phyloP scores from a whole-genome alignment of 2,888 invertebrate genomes.

The Rhagonycha fulva region DNA sequence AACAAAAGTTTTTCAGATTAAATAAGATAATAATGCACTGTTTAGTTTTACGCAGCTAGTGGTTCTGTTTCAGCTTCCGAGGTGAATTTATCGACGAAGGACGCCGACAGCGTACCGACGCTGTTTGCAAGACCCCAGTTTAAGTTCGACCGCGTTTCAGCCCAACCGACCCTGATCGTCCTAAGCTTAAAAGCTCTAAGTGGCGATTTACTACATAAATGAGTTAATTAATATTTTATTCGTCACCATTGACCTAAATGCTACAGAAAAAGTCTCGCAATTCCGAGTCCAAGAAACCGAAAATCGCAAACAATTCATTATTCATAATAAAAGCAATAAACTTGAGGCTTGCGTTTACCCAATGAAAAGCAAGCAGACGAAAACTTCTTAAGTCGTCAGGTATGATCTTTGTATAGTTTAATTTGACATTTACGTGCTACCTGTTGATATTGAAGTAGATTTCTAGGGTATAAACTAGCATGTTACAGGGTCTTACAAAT shows the following conservation, averaged over 20 bases:
- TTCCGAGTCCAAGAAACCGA: neutral
- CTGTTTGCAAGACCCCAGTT: slow-evolving; percentile 49
- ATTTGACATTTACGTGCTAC: slow-evolving; percentile 30
- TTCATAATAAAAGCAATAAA: neutral
- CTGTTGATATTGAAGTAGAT: slow-evolving; percentile 24
- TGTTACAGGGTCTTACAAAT: neutral
- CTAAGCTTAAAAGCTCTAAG: slow-evolving; percentile 23
- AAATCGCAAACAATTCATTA: neutral
- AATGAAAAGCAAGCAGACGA: neutral
- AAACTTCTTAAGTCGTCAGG: slow-evolving; percentile 3
- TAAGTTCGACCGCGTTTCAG: slow-evolving; percentile 42
- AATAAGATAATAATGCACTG: slow-evolving; percentile 10
- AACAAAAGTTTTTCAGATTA: slow-evolving; percentile 1
- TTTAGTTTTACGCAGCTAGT: slow-evolving; percentile 18
- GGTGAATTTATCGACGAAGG: slow-evolving; percentile 31
- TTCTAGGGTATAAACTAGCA: neutral
- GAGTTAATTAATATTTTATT: neutral
- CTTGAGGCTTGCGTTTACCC: neutral
- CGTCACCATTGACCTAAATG: neutral
- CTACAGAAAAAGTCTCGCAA: neutral
- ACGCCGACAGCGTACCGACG: slow-evolving; percentile 42
- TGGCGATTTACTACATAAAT: slow-evolving; percentile 4
- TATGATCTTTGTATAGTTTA: slow-evolving; percentile 20
- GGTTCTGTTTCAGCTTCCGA: slow-evolving; percentile 25
- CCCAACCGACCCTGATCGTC: slow-evolving; percentile 40